phyloP scores from a whole-genome alignment of 2,888 invertebrate genomes.

The Neoscelio sp. region DNA sequence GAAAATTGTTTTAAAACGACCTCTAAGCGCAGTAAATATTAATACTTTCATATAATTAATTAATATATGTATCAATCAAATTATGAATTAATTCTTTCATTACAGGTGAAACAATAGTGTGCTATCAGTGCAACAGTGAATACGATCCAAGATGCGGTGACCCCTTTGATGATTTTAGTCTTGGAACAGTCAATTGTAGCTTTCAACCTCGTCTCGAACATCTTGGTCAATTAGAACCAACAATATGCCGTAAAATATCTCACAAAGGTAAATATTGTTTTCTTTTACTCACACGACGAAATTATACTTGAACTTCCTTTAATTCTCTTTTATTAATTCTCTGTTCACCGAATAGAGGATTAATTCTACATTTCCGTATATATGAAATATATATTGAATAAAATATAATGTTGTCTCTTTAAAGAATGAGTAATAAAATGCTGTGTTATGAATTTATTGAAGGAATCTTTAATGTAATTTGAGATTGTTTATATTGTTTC shows the following conservation, averaged over 20 bases:
- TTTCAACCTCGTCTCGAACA: slow-evolving; percentile 89
- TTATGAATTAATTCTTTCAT: not conserved
- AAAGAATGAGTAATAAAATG: too few species aligned
- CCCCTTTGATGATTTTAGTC: slow-evolving; percentile 93
- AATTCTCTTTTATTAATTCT: not conserved
- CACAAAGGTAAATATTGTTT: slow-evolving; percentile 87
- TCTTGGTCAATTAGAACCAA: slow-evolving; percentile 85
- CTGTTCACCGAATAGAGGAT: too few species aligned
- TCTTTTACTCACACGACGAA: not conserved
- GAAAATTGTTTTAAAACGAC: too few species aligned
- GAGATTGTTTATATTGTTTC: too few species aligned
- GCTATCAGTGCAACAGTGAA: slow-evolving; percentile 96
- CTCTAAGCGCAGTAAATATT: too few species aligned
- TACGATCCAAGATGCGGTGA: slow-evolving; percentile 95
- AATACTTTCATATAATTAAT: too few species aligned
- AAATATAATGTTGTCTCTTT: too few species aligned
- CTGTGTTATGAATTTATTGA: too few species aligned
- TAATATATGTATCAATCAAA: not conserved
- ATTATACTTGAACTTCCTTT: too few species aligned
- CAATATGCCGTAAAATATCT: slow-evolving; percentile 92
- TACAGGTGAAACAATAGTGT: slow-evolving; percentile 87
- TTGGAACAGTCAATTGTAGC: slow-evolving; percentile 93
- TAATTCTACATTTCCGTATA: too few species aligned
- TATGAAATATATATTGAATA: too few species aligned
- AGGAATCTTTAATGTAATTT: too few species aligned